Evolutionary conservation across 2,888 invertebrate genomes (phyloP), one percentile per base, ranked within the genome.

Genomic region (Thera obeliscata): DNA sequence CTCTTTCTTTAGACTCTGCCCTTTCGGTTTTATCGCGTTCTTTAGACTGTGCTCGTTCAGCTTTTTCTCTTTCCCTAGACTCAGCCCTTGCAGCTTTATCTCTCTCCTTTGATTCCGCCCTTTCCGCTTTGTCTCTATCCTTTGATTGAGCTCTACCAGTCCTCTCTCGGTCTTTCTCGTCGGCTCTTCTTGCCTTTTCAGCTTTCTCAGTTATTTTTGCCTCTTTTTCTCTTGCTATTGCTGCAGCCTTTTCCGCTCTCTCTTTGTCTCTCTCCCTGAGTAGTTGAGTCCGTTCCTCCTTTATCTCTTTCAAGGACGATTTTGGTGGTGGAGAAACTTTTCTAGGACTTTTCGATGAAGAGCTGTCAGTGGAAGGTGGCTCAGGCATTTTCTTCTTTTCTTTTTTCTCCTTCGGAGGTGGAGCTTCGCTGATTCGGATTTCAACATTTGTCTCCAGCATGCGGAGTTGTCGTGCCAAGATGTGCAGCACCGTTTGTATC

Each of bases 401-500:
- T 43, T 55, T 61, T 46, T 62, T 73, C 22, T 57, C 67, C 46
- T 46, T 57, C 3, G 33, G 52, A 5, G 55, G 69, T 12, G 65
- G 57, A 1, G 64, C 43, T 11, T 76, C 76, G 6, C 63, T 69
- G 7, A 82, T 67, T 64, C 77, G 77, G 3, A 90, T 77, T 67
- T 89, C 88, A 0, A 91, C 90, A 22, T 82, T 79, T 49, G 87
- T 88, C 67, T 88, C 84, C 1, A 91, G 77, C 72, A 91, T 59
- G 0, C 90, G 87, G 79, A 89, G 77, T 50, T 91, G 90, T 0
- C 87, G 81, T 9, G 91, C 91, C 38, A 92, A 67, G 52, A 91
- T 87, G 56, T 86, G 82, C 3, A 93, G 78, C 2, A 92, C 76
- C 6, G 82, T 80, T 78, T 91, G 86, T 2, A 93, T 1, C 66